Conservation (phyloP, 2,888 invertebrate species). For the Harpalus rubripes region DNA sequence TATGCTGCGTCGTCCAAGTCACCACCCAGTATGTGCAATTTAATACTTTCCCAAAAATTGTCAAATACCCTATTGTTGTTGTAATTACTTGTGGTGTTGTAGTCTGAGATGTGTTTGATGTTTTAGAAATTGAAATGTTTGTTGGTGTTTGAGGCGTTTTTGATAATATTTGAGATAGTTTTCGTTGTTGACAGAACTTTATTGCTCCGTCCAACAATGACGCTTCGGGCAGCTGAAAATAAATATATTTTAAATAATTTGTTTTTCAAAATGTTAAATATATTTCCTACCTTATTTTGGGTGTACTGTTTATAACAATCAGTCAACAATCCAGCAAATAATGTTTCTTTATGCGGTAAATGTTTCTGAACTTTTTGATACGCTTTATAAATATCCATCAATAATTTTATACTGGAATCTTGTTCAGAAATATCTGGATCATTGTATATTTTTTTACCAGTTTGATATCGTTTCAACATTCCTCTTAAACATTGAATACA, state of each 20-base stretch:
- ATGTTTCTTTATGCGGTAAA: constrained; percentile 79
- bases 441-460: constrained; percentile 69
- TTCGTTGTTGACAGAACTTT: constrained; percentile 85
- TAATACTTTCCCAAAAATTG: no score
- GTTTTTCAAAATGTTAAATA: background rate
- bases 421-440: constrained; percentile 69
- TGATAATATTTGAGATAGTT: constrained; percentile 80
- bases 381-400: constrained; percentile 82
- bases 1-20: no score
- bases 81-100: constrained; percentile 70
- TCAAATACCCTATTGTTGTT: no score
- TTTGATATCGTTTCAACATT: constrained; percentile 79
- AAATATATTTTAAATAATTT: constrained; percentile 55
- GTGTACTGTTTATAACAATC: constrained; percentile 86
- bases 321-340: constrained; percentile 83
- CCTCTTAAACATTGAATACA: constrained; percentile 85
- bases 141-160: constrained; percentile 73
- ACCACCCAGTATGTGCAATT: no score
- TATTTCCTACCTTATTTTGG: constrained; percentile 78
- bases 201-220: constrained; percentile 81
- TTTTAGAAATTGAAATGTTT: constrained; percentile 65
- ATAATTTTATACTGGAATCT: constrained; percentile 76
- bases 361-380: constrained; percentile 86
- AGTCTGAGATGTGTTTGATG: constrained; percentile 69
- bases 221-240: constrained; percentile 79